Percentiles rank a stretch among this genome's conserved stretches.
phyloP scores from a whole-genome alignment of 2,888 invertebrate species.

The Encarsia formosa region DNA sequence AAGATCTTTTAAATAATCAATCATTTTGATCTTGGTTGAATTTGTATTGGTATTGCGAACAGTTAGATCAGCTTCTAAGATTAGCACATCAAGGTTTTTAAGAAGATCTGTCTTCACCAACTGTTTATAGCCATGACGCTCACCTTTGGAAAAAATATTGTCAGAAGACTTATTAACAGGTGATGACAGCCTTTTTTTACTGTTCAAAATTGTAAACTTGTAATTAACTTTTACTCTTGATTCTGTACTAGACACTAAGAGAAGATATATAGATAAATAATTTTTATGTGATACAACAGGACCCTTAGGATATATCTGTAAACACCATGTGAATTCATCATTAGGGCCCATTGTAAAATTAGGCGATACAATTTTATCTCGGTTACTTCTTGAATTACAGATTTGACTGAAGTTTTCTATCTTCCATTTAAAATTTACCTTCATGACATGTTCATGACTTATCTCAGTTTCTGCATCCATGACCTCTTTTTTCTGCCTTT shows the following conservation, averaged over 20 bases:
- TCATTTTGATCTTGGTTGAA: background rate
- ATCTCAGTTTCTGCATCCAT: background rate
- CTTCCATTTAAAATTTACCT: conserved; percentile 3
- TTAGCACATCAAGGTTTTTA: background rate
- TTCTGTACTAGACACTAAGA: conserved; percentile 4
- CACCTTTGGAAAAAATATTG: background rate
- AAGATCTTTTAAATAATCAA: background rate
- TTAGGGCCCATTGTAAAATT: background rate
- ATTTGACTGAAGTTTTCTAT: conserved; percentile 3
- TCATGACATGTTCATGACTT: background rate
- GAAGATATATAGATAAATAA: background rate
- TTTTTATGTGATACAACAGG: background rate
- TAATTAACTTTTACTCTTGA: background rate
- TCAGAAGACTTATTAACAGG: background rate
- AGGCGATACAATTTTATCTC: conserved; percentile 5
- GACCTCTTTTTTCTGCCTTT: background rate
- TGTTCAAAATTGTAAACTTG: background rate
- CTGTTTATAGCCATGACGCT: background rate
- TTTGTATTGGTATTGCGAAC: background rate
- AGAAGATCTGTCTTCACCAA: background rate
- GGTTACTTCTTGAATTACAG: background rate
- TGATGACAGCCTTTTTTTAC: background rate
- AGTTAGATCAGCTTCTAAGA: background rate
- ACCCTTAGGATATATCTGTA: conserved; percentile 5
- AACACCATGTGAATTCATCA: conserved; percentile 5